Percentiles rank a stretch among this genome's conserved stretches.
phyloP scores from a whole-genome alignment of 2,888 invertebrate species.

The Agriopis aurantiaria region DNA sequence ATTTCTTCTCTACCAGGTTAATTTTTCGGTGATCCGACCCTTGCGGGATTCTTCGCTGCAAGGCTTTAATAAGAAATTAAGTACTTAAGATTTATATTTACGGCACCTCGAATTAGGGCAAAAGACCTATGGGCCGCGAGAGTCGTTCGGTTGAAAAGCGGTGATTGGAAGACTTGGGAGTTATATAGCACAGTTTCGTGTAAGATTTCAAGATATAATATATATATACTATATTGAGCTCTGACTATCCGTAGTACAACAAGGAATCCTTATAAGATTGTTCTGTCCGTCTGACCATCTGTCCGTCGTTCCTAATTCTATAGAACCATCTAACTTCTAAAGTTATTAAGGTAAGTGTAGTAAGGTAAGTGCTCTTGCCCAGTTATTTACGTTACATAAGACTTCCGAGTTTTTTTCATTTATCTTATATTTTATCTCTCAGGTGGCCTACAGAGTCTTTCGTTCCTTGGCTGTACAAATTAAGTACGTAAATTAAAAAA shows the following conservation, averaged over 20 bases:
- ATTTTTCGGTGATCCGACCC: slow-evolving; percentile 3
- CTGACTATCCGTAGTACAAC: neutral
- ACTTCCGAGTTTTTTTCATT: too few species aligned
- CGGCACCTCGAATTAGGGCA: slow-evolving; percentile 39
- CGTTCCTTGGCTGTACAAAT: too few species aligned
- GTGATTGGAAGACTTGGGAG: slow-evolving; percentile 44
- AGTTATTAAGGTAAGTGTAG: too few species aligned
- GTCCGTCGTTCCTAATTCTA: too few species aligned
- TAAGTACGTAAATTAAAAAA: too few species aligned
- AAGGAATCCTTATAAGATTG: too few species aligned
- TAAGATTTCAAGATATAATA: slow-evolving; percentile 19
- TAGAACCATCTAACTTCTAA: too few species aligned
- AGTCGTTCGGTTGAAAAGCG: slow-evolving; percentile 32
- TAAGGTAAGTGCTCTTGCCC: too few species aligned
- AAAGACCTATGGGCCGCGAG: slow-evolving; percentile 34
- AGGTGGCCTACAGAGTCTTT: too few species aligned
- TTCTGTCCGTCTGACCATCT: too few species aligned
- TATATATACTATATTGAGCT: slow-evolving; percentile 18
- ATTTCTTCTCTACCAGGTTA: slow-evolving; percentile 4
- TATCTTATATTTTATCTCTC: too few species aligned
- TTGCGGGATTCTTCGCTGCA: slow-evolving; percentile 26
- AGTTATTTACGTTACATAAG: too few species aligned
- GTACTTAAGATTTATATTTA: slow-evolving; percentile 55
- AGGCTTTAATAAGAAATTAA: slow-evolving; percentile 33
- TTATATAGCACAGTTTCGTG: slow-evolving; percentile 17